These are phyloP conservation scores for Coelinius sp. DNA, from an alignment of 2,888 invertebrate species.

Conservation along the genomic window DNA sequence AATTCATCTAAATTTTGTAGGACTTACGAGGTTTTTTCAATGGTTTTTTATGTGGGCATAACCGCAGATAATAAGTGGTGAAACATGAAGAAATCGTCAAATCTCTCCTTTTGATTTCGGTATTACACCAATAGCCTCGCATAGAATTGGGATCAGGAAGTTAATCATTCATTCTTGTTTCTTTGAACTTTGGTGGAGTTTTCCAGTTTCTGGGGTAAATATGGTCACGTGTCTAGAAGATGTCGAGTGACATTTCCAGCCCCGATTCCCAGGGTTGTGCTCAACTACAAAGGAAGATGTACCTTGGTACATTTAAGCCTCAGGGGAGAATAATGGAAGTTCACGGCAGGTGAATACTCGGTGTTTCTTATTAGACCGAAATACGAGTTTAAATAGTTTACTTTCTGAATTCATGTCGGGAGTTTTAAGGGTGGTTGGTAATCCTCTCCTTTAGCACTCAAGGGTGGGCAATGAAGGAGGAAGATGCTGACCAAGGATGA, in stretches of 20 bases:
- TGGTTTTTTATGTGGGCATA: too few species aligned
- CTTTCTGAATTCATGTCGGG: neutral
- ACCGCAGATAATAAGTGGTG: too few species aligned
- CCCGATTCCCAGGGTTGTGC: neutral
- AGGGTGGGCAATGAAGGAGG: neutral
- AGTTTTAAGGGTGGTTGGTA: neutral
- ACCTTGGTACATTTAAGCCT: neutral
- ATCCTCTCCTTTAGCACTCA: neutral
- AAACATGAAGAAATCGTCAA: too few species aligned
- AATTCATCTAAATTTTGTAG: too few species aligned
- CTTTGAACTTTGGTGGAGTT: too few species aligned
- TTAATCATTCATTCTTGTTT: too few species aligned
- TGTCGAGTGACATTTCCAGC: neutral
- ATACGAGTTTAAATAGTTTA: constrained; percentile 26
- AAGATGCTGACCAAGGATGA: constrained; percentile 24
- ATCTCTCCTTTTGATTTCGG: too few species aligned
- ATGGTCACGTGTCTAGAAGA: neutral
- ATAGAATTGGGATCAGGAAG: too few species aligned
- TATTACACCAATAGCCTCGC: too few species aligned
- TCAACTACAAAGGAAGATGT: neutral
- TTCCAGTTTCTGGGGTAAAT: neutral
- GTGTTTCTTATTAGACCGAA: neutral
- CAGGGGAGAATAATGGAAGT: constrained; percentile 1
- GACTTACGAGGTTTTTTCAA: too few species aligned
- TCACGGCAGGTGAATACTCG: constrained; percentile 2